Base-by-base conservation (phyloP, 2,888 invertebrate genomes). In the Epinotia ramella region DNA sequence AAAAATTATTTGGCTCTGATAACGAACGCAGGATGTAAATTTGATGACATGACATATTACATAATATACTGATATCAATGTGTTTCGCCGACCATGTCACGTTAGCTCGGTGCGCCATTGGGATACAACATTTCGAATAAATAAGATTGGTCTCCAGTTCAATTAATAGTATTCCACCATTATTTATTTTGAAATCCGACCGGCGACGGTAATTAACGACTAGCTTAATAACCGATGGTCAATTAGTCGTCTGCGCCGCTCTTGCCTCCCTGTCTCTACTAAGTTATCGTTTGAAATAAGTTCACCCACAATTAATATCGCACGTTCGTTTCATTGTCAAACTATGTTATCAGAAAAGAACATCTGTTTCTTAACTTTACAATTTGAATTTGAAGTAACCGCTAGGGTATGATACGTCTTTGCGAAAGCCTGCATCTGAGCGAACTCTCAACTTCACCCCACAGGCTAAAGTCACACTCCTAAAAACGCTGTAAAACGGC, bases 201-300 rank as follows among this genome's bases (percentile, higher is more conserved):
- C 85, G 84, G 81, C 83, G 83, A 84, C 79, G 83, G 87, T 89
- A 91, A 91, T 91, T 91, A 91, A 88, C 86, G 87, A 90, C 90
- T 89, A 89, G 88, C 90, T 88, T 88, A 40, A 87, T 88, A 88
- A 83, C 84, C 85, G 84, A 89, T 88, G 89, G 89, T 89, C 89
- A 90, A 91, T 91, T 91, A 91, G 87, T 84, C 86, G 81, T 87
- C 86, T 86, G 82, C 86, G 86, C 86, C 87, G 82, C 84, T 83
- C 84, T 87, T 80, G 82, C 84, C 83, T 82, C 82, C 77, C 79
- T 79, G 77, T 80, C 81, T 77, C 81, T 78, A 77, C 80, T 81
- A 74, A 74, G 73, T 74, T 77, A 64, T 49, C 71, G 81, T 83
- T 81, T 83, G 77, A 74, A 82, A 75, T 80, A 70, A 76, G 63